Base-by-base conservation (phyloP, 1,140 invertebrate genomes). In the Lutraria rhynchaena region DNA sequence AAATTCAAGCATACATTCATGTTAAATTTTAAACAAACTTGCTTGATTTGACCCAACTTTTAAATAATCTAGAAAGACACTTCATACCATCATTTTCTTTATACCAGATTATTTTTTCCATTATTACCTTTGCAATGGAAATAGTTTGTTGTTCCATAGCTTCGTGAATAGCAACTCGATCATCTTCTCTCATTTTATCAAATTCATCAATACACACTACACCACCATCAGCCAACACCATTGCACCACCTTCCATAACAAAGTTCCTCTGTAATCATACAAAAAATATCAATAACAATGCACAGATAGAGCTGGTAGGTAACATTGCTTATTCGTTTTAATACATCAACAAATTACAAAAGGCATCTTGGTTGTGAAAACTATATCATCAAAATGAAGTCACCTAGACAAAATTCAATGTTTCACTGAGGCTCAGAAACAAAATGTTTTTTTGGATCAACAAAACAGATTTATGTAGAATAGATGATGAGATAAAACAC, bases 61-160 rank as follows among this genome's bases (percentile, higher is more conserved):
- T 9, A 1, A 53, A 9, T 4, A n/a, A n/a, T 9, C 2, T 24
- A 53, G 9, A 3, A 53, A 4, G 9, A n/a, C 24, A 1, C 24
- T 53, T n/a, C 24, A n/a, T n/a, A n/a, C n/a, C n/a, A n/a, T n/a
- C n/a, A n/a, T n/a, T n/a, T 3, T 9, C 51, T 3, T n/a, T n/a
- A n/a, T n/a, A n/a, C n/a, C n/a, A n/a, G n/a, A n/a, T n/a, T n/a
- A 41, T 33, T 19, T 63, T 22, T 33, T 13, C 2, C 15, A 11
- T 37, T 33, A 19, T 15, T 91, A 95, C 96, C 94, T 99, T 99
- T 1, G 99, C 99, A 90, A 99, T 99, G 3, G 98, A 99, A 87
- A 99, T 99, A 0, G 99, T 99, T 92, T 99, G 99, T 90, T 99
- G 99, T 92, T 99, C 99, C 99, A 99, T 99, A 41, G 99, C 99